Base-by-base conservation (phyloP, 2,888 invertebrate species). In the Drosophila borborema region DNA sequence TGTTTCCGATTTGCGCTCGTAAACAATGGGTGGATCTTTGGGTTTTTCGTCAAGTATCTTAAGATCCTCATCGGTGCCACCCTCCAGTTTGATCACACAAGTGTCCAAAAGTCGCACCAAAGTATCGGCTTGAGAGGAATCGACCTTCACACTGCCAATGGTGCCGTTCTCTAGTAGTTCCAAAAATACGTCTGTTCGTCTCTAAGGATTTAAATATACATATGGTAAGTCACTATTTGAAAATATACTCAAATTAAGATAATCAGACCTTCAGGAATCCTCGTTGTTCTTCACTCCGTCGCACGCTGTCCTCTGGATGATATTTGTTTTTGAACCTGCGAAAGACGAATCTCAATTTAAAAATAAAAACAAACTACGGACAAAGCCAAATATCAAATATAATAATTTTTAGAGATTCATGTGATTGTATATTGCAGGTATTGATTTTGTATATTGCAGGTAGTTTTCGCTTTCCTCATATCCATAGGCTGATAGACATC, bases 291-390 rank as follows among this genome's bases (percentile, higher is more conserved):
- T 97, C 97, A 93, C 97, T 97, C 65, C 98, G 94, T 93, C 97
- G 98, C 40, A 97, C 95, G 61, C 97, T 97, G 91, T 99, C 99
- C 93, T 98, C 98, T 4, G 99, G 99, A 93, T 99, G 99, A 92
- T 99, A 99, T 94, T 99, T 99, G 86, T 97, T 96, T 94, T 99
- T 98, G 95, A 99, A 99, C 99, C 99, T 99, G 94, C 68, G 92
- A 91, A 84, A 88, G 86, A 91, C 3, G 62, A 60, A 71, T 53
- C 5, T 20, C 16, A 59, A 3, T 6, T 18, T 20, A 9, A 49
- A 14, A 53, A 36, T 4, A 28, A 28, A 7, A 40, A 18, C 2
- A n/a, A 34, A 20, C 2, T 8, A 8, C n/a, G 45, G 43, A 14
- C 4, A 12, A 49, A 18, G 31, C 9, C 1, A 14, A 38, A 45